Percentiles rank a stretch among this genome's conserved stretches.
phyloP scores from a whole-genome alignment of 1,140 invertebrate genomes.

The Rhyacophila brunnea region DNA sequence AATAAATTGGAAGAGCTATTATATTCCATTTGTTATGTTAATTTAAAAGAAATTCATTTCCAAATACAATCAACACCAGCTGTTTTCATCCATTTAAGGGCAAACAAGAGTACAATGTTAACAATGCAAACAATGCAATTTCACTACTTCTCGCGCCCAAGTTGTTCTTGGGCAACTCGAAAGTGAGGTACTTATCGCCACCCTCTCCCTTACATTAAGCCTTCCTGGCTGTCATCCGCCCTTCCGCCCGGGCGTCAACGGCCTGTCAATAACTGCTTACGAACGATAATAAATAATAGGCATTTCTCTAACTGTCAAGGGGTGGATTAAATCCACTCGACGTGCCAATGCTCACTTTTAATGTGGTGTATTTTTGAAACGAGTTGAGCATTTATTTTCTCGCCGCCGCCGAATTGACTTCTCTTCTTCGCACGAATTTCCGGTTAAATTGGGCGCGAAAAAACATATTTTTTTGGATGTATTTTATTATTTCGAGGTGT shows the following conservation, averaged over 20 bases:
- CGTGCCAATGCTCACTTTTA: neutral
- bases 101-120: neutral
- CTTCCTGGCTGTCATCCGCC: neutral
- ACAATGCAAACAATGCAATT: neutral
- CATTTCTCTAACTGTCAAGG: constrained; percentile 24
- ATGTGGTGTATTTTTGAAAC: constrained; percentile 2
- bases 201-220: neutral
- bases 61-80: no score
- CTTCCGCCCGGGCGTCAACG: constrained; percentile 7
- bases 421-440: no score
- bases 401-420: no score
- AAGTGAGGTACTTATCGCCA: neutral
- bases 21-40: no score
- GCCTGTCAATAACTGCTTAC: constrained; percentile 32
- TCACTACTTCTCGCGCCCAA: neutral
- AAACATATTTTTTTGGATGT: no score
- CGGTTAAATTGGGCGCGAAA: no score
- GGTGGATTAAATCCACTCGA: constrained; percentile 17
- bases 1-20: no score
- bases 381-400: no score
- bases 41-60: no score
- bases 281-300: constrained; percentile 30
- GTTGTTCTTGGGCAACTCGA: neutral
- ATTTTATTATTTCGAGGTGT: no score
- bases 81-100: no score